Evolutionary conservation across 2,113 vertebrate genomes (phyloP), one percentile per base, ranked within the genome.

Genomic region (Xyliphius kryptos): DNA sequence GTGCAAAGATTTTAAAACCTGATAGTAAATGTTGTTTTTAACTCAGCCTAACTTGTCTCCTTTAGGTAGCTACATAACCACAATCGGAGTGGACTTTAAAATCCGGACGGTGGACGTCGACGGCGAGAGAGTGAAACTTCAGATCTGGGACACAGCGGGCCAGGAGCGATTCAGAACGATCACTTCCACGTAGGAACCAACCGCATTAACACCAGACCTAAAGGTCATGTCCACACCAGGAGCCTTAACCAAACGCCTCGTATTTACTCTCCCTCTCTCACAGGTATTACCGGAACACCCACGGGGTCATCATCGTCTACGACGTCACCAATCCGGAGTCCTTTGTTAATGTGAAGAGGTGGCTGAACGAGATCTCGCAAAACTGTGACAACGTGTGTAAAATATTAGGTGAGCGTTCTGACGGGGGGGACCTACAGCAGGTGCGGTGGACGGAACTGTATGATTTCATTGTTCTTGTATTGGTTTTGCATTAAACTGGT

Each of bases 91-190:
- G 1, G 89, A 91, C 76, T 91, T 91, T 36, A 90, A 90, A 76
- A 90, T 91, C 56, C 82, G 89, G 3, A 91, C 89, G 0, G 81
- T 91, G 9, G 88, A 90, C 40, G 86, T 91, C 1, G 81, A 87
- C 0, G 89, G 89, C 1, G 87, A 90, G 74, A 80, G 87, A 15
- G 87, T 91, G 20, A 90, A 90, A 65, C 83, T 91, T 32, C 89
- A 91, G 78, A 90, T 91, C 80, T 91, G 88, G 89, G 89, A 91
- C 82, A 90, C 89, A 0, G 89, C 89, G 0, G 89, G 89, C 0
- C 89, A 91, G 77, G 89, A 91, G 75, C 61, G 89, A 6, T 91
- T 91, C 76, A 66, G 89, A 9, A 91, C 89, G 65, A 90, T 90
- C 80, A 91, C 88, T 1, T 91, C 89, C 1, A 91, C 88, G 89